Base-by-base conservation (phyloP, 2,113 vertebrate species). In the Eptatretus burgeri region DNA sequence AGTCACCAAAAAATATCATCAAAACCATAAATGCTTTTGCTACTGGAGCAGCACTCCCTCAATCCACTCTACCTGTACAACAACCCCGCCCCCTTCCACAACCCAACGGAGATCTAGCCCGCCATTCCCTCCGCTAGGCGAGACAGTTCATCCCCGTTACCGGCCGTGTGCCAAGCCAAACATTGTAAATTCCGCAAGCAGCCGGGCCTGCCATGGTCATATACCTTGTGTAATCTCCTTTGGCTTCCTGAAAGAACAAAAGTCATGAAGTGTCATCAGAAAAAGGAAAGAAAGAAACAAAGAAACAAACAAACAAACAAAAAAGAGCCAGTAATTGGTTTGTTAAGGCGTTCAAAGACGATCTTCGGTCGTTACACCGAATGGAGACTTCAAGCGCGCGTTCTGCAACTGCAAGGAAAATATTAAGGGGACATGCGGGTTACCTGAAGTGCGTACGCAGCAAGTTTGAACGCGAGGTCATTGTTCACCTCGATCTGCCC, bases 221-320 rank as follows among this genome's bases (percentile, higher is more conserved):
- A 60, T 60, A 60, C 56, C 56, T 60, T 60, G 56, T 60, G 56
- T 60, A 60, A 19, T 60, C 56, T n/a, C 56, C 56, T 60, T 60
- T 60, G 19, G 56, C 56, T 20, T 60, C 56, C 56, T 60, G 56
- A n/a, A 60, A 60, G 27, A 60, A 60, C 56, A 60, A 60, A 17
- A 60, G 20, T 17, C 56, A 41, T 41, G 7, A 41, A 41, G 27
- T 41, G 27, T 41, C 27, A 41, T 41, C 27, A 41, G 27, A 41
- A 41, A 5, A 41, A 41, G 27, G 14, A 51, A 66, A 49, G 50
- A n/a, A 62, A 56, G n/a, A 62, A 16, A n/a, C n/a, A n/a, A n/a
- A n/a, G n/a, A n/a, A n/a, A n/a, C n/a, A n/a, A n/a, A n/a, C n/a
- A n/a, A n/a, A n/a, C n/a, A n/a, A n/a, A n/a, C n/a, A n/a, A 66